Percentiles rank a stretch among this genome's conserved stretches.
These are phyloP conservation scores for Trichopria drosophilae DNA, from an alignment of 2,888 invertebrate species.

Conservation along the genomic window DNA sequence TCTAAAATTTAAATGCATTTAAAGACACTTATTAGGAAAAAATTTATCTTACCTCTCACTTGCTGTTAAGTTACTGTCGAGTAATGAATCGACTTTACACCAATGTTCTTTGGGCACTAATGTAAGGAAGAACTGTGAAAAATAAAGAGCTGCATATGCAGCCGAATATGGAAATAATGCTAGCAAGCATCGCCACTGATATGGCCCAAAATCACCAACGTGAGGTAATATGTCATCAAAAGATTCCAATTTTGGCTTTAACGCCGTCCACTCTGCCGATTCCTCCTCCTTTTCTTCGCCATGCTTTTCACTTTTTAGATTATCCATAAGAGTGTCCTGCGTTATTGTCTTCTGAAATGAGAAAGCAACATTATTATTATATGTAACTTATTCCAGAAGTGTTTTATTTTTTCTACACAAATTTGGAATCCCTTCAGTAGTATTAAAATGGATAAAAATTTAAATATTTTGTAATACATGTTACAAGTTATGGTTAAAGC, in stretches of 20 bases:
- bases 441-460: no score
- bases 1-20: slow-evolving; percentile 2
- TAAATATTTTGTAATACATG: no score
- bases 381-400: no score
- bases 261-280: slow-evolving; percentile 43
- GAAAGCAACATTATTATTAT: no score
- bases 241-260: slow-evolving; percentile 49
- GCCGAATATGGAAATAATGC: slow-evolving; percentile 59
- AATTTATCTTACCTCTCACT: slow-evolving; percentile 56
- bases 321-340: no score
- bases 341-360: no score
- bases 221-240: slow-evolving; percentile 60
- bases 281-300: slow-evolving; percentile 34
- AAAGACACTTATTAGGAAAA: slow-evolving; percentile 1
- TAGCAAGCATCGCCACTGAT: slow-evolving; percentile 59
- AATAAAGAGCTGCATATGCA: slow-evolving; percentile 60
- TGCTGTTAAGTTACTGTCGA: slow-evolving; percentile 46
- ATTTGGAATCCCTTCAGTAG: no score
- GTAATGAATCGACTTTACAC: slow-evolving; percentile 57
- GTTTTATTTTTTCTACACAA: no score
- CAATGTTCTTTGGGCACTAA: slow-evolving; percentile 59
- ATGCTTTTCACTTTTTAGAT: no score
- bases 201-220: slow-evolving; percentile 61
- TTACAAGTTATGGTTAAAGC: no score
- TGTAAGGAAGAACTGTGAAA: slow-evolving; percentile 61